Evolutionary conservation across 2,797 vertebrate genomes (phyloP), one percentile per base, ranked within the genome.

Genomic region (Dryobates pubescens): DNA sequence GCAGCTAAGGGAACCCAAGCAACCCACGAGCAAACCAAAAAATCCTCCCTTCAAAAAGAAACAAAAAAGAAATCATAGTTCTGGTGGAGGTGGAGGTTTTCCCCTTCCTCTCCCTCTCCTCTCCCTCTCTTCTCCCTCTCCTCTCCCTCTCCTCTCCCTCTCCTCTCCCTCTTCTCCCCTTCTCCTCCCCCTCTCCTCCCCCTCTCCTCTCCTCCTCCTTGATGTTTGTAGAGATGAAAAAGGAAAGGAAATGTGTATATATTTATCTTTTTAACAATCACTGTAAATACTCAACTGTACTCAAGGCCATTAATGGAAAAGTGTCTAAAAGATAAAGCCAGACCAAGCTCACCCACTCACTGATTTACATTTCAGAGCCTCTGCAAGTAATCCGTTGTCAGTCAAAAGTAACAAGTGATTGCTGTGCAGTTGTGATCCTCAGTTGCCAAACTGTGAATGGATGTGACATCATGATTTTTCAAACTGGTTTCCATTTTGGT

Each of bases 211-310:
- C 59, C 34, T 36, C 36, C 36, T 72, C 69, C 58, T 41, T 22
- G 58, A 78, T 47, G 23, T 56, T 45, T 10, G 23, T 19, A 41
- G 20, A 82, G 51, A 18, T 51, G 59, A 43, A 34, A 56, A 67
- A 71, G 13, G 30, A 81, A 86, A 90, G 34, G 71, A 91, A 85
- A 80, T 43, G 38, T 45, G 49, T 51, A 75, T 81, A 81, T 83
- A 84, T 71, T 68, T 82, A 36, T 70, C 61, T 95, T 96, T 94
- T 93, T 91, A 91, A 49, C 59, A 34, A 13, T n/a, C 75, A 75
- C 83, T 96, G 94, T 96, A 96, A 90, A 96, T 96, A 95, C 43
- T 65, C 86, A 74, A 70, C 68, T 75, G 56, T 91, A 85, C 77
- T 91, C 90, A 59, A 96, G 88, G 72, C 90, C 95, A 89, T 92